Conservation (phyloP, 1,140 invertebrate genomes). For the Macrocentrus cingulum region DNA sequence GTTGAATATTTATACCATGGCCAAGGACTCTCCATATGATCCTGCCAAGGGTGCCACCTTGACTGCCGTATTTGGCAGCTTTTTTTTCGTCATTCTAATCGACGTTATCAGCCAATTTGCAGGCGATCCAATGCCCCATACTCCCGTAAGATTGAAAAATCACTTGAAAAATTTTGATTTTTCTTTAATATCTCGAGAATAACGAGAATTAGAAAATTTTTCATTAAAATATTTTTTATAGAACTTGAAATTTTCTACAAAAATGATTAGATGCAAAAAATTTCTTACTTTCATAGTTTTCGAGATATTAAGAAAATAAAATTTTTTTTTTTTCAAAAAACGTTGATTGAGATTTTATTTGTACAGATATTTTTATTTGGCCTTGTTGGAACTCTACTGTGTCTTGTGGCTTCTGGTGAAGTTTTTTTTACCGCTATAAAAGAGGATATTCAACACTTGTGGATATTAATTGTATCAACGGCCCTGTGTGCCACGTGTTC, state of each 20-base stretch:
- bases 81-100: constrained; percentile 34
- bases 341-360: constrained; percentile 18
- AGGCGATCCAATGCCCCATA: constrained; percentile 43
- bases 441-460: constrained; percentile 12
- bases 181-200: too few relatives aligned
- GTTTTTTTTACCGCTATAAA: constrained; percentile 30
- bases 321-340: background rate
- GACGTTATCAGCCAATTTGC: constrained; percentile 43
- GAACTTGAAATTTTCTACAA: background rate
- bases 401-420: constrained; percentile 28
- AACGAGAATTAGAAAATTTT: too few relatives aligned
- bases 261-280: background rate
- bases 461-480: constrained; percentile 26
- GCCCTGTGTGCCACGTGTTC: constrained; percentile 25
- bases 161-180: background rate
- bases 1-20: constrained; percentile 29
- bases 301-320: too few relatives aligned
- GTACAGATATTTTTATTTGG: constrained; percentile 43
- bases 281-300: too few relatives aligned
- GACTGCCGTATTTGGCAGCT: constrained; percentile 31
- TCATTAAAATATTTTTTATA: too few relatives aligned
- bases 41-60: constrained; percentile 28
- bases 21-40: constrained; percentile 29
- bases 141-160: constrained; percentile 34
- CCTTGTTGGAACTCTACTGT: constrained; percentile 32